These are phyloP conservation scores for Lates japonicus DNA, from an alignment of 2,797 vertebrate species.

Conservation along the genomic window DNA sequence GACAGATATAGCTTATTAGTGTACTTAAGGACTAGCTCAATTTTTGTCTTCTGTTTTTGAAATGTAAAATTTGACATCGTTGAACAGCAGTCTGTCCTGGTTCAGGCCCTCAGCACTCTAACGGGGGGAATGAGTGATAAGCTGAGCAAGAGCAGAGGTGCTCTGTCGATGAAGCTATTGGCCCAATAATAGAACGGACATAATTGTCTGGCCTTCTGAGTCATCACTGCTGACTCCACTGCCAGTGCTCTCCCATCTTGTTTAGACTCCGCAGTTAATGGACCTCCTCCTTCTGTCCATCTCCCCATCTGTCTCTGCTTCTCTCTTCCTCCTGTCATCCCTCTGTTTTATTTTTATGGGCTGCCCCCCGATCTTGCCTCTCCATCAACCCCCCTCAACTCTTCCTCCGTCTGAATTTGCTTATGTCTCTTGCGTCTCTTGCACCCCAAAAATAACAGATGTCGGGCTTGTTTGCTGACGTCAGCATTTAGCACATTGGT, in stretches of 20 bases:
- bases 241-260: conserved; percentile 65
- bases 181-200: conserved; percentile 68
- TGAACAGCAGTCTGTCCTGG: not conserved
- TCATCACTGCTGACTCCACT: conserved; percentile 63
- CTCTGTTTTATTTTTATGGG: conserved; percentile 19
- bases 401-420: not conserved
- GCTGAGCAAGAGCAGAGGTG: conserved; percentile 26
- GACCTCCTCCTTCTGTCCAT: conserved; percentile 63
- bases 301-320: conserved; percentile 47
- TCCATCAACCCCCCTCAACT: conserved; percentile 3
- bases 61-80: not conserved
- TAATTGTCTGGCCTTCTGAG: conserved; percentile 74
- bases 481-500: not conserved
- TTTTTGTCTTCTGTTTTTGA: conserved; percentile 13
- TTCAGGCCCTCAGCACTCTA: conserved; percentile 7
- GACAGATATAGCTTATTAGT: not conserved
- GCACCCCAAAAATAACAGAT: not conserved
- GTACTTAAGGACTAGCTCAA: not conserved
- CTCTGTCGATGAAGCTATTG: conserved; percentile 57
- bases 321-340: conserved; percentile 22
- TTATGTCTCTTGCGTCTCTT: not conserved
- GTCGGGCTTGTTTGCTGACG: not conserved
- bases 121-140: conserved; percentile 36
- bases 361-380: not conserved
- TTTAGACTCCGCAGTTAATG: conserved; percentile 69